Evolutionary conservation across 1,140 invertebrate genomes (phyloP).

Genomic region (Drosophila ironensis): DNA sequence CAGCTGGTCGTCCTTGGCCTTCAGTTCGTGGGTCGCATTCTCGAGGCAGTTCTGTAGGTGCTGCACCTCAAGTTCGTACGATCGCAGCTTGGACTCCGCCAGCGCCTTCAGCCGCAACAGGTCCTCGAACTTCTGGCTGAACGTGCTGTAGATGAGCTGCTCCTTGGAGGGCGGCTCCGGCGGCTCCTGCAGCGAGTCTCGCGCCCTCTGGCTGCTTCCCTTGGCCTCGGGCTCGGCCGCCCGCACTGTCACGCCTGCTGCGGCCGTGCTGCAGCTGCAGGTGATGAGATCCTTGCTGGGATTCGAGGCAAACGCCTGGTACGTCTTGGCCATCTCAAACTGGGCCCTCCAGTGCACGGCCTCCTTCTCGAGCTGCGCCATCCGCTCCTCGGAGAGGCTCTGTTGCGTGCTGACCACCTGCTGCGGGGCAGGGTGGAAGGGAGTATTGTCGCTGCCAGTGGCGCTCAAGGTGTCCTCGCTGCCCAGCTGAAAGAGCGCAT

Average conservation of each 20-base stretch:
- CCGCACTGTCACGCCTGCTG: conserved; percentile 63
- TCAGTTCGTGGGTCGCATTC: conserved; percentile 76
- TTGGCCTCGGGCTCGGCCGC: conserved; percentile 38
- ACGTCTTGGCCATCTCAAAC: conserved; percentile 84
- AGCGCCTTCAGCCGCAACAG: conserved; percentile 64
- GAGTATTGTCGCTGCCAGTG: conserved; percentile 75
- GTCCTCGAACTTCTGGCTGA: conserved; percentile 77
- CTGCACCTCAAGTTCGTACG: conserved; percentile 61
- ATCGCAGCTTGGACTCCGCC: conserved; percentile 67
- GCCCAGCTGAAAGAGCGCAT: conserved; percentile 82
- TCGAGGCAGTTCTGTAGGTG: conserved; percentile 78
- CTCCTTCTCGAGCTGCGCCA: conserved; percentile 83
- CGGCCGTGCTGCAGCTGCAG: conserved; percentile 72
- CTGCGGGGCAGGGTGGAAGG: conserved; percentile 53
- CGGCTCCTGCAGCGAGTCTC: conserved; percentile 57
- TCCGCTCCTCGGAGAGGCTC: conserved; percentile 66
- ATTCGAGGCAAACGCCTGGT: conserved; percentile 71
- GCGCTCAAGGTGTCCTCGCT: conserved; percentile 85
- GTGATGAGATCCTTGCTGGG: conserved; percentile 51
- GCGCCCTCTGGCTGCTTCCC: conserved; percentile 37
- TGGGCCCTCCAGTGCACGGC: conserved; percentile 84
- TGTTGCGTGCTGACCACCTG: conserved; percentile 22
- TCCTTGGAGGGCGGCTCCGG: conserved; percentile 61
- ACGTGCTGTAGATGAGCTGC: conserved; percentile 69
- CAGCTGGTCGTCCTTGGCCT: conserved; percentile 82